Conservation (phyloP, 2,888 invertebrate genomes). For the Diadromus collaris region DNA sequence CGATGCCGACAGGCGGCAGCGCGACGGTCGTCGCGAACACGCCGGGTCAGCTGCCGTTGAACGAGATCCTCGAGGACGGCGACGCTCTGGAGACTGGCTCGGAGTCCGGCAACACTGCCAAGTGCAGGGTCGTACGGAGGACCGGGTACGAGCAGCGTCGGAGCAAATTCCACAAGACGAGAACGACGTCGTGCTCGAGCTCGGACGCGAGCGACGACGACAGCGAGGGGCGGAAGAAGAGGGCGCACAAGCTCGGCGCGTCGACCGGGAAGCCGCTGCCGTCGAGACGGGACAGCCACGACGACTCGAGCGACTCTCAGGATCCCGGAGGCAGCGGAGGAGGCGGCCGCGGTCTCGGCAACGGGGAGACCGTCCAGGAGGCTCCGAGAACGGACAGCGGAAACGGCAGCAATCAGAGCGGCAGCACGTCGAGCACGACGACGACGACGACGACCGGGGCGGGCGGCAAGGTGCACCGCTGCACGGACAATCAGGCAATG, state of each 20-base stretch:
- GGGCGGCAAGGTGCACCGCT: conserved; percentile 71
- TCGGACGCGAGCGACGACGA: conserved; percentile 96
- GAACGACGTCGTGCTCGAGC: conserved; percentile 95
- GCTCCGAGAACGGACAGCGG: conserved; percentile 64
- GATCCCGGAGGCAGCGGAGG: conserved; percentile 83
- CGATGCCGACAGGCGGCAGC: conserved; percentile 83
- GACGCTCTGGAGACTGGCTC: conserved; percentile 74
- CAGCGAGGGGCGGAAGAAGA: conserved; percentile 90
- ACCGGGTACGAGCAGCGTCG: conserved; percentile 83
- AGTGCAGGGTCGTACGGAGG: conserved; percentile 71
- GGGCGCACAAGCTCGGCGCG: conserved; percentile 86
- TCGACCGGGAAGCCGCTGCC: conserved; percentile 84
- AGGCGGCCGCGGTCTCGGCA: conserved; percentile 75
- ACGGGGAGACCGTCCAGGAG: conserved; percentile 68
- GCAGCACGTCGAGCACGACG: conserved; percentile 69
- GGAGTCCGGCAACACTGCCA: conserved; percentile 62
- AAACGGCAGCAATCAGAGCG: conserved; percentile 64
- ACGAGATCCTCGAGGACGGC: conserved; percentile 87
- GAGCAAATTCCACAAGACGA: conserved; percentile 86
- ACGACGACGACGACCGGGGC: conserved; percentile 70
- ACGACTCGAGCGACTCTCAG: conserved; percentile 93
- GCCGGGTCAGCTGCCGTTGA: conserved; percentile 81
- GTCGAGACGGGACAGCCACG: conserved; percentile 89
- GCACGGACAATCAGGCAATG: conserved; percentile 75
- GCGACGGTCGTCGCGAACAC: conserved; percentile 74